phyloP scores from a whole-genome alignment of 2,113 vertebrate genomes.

The Microtus oregoni region DNA sequence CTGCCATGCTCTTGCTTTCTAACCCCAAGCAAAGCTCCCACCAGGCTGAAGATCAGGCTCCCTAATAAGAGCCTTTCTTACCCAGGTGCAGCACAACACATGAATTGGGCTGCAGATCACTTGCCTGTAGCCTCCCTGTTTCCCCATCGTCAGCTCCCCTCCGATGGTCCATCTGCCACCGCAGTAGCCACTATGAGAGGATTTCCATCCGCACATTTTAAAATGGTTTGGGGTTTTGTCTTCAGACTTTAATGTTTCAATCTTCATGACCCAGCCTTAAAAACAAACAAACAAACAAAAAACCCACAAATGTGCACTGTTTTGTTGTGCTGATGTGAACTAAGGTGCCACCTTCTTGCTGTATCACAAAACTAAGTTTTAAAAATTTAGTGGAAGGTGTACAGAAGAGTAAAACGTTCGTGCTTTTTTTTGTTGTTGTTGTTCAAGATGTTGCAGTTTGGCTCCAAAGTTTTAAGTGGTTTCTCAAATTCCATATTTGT shows the following conservation, averaged over 20 bases:
- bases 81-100: conserved; percentile 54
- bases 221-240: not conserved
- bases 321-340: not conserved
- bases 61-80: conserved; percentile 67
- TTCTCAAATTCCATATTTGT: conserved; percentile 83
- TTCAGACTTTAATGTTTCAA: not conserved
- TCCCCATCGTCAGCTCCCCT: not conserved
- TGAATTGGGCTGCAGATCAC: conserved; percentile 60
- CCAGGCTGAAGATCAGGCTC: conserved; percentile 69
- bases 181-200: not conserved
- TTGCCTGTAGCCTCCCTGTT: not conserved
- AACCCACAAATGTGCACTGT: not conserved
- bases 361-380: not conserved
- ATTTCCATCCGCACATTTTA: not conserved
- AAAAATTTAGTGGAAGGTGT: conserved; percentile 29
- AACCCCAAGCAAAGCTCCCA: conserved; percentile 70
- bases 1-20: conserved; percentile 71
- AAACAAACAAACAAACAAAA: too few species aligned
- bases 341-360: not conserved
- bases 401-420: conserved; percentile 54
- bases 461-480: conserved; percentile 81
- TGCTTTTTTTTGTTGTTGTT: conserved; percentile 64
- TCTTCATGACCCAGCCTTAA: not conserved
- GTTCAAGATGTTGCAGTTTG: conserved; percentile 76
- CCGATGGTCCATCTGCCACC: conserved; percentile 7